Evolutionary conservation across 2,888 invertebrate genomes (phyloP), one percentile per base, ranked within the genome.

Genomic region (Ecdyonurus torrentis): DNA sequence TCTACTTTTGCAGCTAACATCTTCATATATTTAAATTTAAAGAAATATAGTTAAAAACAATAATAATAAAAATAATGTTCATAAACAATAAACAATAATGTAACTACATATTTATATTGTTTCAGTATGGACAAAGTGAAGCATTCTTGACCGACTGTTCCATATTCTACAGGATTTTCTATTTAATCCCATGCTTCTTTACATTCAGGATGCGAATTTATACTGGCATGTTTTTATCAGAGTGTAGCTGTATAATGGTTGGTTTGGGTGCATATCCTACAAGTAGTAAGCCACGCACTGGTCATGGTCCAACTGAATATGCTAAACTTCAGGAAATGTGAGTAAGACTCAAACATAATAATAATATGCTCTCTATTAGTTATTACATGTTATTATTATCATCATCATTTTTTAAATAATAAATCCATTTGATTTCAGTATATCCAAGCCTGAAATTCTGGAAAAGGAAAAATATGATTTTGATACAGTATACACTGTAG

Each of bases 261-360:
- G 94, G 93, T 0, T 77, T 98, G 18, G 98, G 97, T 1, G 91
- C 91, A 1, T 98, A 98, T 75, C 97, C 97, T 0, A 78, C 78
- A 0, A 77, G 79, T 25, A 81, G 85, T 0, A 80, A 83, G 62
- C 83, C 90, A n/a, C 81, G 81, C 68, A 79, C 87, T 64, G 96
- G 96, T 0, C 81, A 85, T 70, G 98, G 97, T 1, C 97, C 97
- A 0, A 85, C 87, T 64, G 81, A 84, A 66, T 88, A 87, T 70
- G 75, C 80, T 67, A 79, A 80, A 66, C 73, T 88, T 23, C 78
- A 79, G 63, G 73, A 78, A 68, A 78, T 82, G 85, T 84, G 72
- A 74, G 78, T 66, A 52, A 50, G 52, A 52, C 10, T 24, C 5
- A 23, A 10, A 15, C 25, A 23, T 7, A 59, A 10, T 10, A 59